These are phyloP conservation scores for Gallinago stenura DNA, from an alignment of 2,797 vertebrate species.

Conservation along the genomic window DNA sequence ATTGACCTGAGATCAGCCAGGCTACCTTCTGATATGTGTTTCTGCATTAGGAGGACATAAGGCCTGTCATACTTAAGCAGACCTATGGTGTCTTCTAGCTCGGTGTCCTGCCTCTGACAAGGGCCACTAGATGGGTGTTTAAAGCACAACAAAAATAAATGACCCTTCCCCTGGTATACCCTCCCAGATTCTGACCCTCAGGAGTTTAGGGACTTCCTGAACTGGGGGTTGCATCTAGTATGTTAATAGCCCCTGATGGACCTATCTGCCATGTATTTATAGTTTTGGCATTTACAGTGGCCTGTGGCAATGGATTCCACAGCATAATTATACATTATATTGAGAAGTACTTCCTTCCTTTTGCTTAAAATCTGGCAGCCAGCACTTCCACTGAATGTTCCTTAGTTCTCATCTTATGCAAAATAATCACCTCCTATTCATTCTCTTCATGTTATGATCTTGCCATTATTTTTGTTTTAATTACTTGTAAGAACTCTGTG, in stretches of 20 bases:
- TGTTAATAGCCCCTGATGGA: background rate
- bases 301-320: background rate
- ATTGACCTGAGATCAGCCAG: background rate
- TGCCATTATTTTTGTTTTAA: background rate
- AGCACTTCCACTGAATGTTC: background rate
- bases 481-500: background rate
- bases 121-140: background rate
- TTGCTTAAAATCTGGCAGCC: background rate
- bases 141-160: background rate
- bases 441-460: background rate
- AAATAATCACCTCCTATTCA: background rate
- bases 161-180: background rate
- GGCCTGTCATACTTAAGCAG: background rate
- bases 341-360: background rate
- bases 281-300: background rate
- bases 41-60: background rate
- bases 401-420: background rate
- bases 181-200: background rate
- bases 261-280: background rate
- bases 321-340: background rate
- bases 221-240: background rate
- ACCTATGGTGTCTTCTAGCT: background rate
- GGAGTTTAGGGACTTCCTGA: background rate
- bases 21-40: background rate
- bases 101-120: background rate